Evolutionary conservation across 1,140 invertebrate genomes (phyloP), one percentile per base, ranked within the genome.

Genomic region (Dendroctonus ponderosae): DNA sequence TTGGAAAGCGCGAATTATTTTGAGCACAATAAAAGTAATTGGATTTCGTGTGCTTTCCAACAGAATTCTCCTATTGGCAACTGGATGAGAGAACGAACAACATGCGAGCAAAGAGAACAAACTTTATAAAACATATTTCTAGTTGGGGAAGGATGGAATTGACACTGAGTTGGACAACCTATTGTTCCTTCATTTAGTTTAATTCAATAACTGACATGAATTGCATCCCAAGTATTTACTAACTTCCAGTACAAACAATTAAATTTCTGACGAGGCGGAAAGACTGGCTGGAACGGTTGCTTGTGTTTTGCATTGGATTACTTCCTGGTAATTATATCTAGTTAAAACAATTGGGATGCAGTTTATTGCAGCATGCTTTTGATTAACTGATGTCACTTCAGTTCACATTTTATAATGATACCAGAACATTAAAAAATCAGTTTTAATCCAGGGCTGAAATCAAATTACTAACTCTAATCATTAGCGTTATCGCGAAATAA

Each of bases 141-240:
- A 56, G 43, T 56, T 54, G 42, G 37, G n/a, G 37, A 62, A 53
- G 60, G 52, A 63, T 63, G 62, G 51, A 57, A 65, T 58, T 65
- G 63, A 58, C 53, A 65, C 38, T 9, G 62, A 63, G 51, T 56
- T 54, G 62, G 62, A 63, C 52, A 44, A 54, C 26, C 62, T 48
- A 63, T 63, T 62, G 60, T 62, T 51, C 60, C 8, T 41, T 53
- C 62, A 41, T 66, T 66, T 66, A 66, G 54, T 66, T 59, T 53
- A 66, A 60, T 66, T 66, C 54, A 66, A 66, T 66, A 66, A 66
- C 64, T 46, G 64, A 66, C 57, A 54, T 66, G 57, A 49, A 66
- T 59, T 66, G 57, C 57, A 60, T 59, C 60, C 49, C 49, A 59
- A 60, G 40, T 59, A 51, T 66, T 66, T 60, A 66, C 52, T 66